A percentile compares a stretch with the other conserved stretches of the same genome.
These are phyloP conservation scores for Aphelocoma californica DNA, from an alignment of 2,797 vertebrate species.

Conservation along the genomic window DNA sequence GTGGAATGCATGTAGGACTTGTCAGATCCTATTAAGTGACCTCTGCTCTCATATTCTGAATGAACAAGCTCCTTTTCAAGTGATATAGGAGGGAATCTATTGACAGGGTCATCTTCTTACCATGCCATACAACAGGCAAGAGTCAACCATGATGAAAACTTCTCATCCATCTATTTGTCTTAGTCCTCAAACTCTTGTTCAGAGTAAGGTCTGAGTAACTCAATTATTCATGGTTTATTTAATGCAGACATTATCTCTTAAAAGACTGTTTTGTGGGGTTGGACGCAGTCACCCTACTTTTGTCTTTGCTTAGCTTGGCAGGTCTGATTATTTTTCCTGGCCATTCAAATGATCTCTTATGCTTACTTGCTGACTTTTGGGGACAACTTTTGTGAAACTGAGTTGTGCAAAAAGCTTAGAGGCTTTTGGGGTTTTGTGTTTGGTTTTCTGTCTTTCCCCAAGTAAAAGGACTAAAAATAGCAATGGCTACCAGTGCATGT, in stretches of 20 bases:
- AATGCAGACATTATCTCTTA: neutral
- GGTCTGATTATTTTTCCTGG: neutral
- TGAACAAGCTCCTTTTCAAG: neutral
- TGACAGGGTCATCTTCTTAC: neutral
- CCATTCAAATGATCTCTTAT: neutral
- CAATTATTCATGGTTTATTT: neutral
- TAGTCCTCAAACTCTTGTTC: neutral
- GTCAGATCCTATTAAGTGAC: neutral
- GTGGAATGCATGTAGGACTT: neutral
- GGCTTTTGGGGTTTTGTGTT: neutral
- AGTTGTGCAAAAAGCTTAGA: neutral
- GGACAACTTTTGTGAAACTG: neutral
- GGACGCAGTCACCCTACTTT: neutral
- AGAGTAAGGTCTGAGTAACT: neutral
- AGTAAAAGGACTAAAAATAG: neutral
- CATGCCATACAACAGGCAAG: neutral
- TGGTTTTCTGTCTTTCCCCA: neutral
- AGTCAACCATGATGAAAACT: neutral
- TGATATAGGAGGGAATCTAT: fast-evolving
- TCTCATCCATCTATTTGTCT: neutral
- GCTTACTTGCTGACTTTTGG: constrained; percentile 1
- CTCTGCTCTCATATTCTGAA: neutral
- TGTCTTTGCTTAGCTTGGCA: neutral
- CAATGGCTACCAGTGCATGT: neutral
- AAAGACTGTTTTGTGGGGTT: neutral